Conservation (phyloP, 1,140 invertebrate species). For the Papilio dardanus region DNA sequence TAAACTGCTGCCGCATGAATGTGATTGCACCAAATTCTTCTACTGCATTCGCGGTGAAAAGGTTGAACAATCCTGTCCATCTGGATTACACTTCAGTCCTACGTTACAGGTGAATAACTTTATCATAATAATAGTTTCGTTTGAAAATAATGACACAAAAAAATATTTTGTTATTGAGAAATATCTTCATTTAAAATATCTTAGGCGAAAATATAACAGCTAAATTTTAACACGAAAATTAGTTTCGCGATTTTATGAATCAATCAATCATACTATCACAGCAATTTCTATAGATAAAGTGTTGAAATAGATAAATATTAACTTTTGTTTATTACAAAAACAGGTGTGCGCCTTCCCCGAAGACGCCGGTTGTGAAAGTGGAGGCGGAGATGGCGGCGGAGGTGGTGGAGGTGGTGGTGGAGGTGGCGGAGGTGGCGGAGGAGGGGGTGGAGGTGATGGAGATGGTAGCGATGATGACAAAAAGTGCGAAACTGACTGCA, state of each 20-base stretch:
- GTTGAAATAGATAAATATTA: not conserved
- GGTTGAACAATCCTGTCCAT: conserved; percentile 45
- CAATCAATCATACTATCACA: no score
- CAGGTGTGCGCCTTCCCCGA: conserved; percentile 49
- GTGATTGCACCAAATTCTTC: conserved; percentile 77
- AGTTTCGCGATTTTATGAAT: no score
- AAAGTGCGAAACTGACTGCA: conserved; percentile 49
- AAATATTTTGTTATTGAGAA: no score
- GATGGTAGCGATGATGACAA: not conserved
- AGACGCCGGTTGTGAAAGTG: conserved; percentile 40
- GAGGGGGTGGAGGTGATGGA: conserved; percentile 26
- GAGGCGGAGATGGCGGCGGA: conserved; percentile 22
- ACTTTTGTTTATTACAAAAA: not conserved
- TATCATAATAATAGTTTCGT: no score
- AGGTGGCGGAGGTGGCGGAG: conserved; percentile 26
- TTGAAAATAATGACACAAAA: no score
- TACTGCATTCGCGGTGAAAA: conserved; percentile 50
- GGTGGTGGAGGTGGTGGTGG: conserved; percentile 31
- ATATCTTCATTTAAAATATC: no score
- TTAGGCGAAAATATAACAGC: no score
- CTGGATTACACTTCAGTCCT: conserved; percentile 48
- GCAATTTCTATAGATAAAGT: not conserved
- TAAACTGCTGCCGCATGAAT: conserved; percentile 72
- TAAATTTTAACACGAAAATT: no score
- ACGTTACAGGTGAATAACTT: conserved; percentile 49